A percentile compares a stretch with the other conserved stretches of the same genome.
Conservation (phyloP, 2,888 invertebrate species). For the Mimas tiliae region DNA sequence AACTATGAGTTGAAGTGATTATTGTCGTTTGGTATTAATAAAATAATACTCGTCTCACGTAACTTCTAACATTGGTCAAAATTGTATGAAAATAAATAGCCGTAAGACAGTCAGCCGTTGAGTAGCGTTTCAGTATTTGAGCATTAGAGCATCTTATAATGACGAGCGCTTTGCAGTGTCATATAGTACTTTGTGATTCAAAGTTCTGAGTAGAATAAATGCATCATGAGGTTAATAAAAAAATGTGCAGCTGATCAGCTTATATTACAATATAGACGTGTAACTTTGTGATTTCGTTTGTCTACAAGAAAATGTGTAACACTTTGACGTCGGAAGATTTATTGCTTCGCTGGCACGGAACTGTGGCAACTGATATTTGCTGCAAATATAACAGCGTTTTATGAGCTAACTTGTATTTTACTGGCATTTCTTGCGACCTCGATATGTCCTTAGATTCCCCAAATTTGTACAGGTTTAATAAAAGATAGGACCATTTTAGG, state of each 20-base stretch:
- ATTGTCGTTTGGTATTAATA: too few relatives aligned
- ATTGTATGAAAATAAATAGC: too few relatives aligned
- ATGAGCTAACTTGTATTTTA: conserved; percentile 14
- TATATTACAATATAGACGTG: background rate
- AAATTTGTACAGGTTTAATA: background rate
- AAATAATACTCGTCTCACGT: too few relatives aligned
- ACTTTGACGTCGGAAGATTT: conserved; percentile 9
- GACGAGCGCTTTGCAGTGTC: too few relatives aligned
- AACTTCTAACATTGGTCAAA: too few relatives aligned
- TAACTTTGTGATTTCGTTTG: conserved; percentile 16
- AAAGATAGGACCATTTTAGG: background rate
- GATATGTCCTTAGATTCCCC: background rate
- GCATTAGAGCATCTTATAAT: too few relatives aligned
- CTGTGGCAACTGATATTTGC: conserved; percentile 12
- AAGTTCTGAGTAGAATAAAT: too few relatives aligned
- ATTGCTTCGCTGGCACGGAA: conserved; percentile 5
- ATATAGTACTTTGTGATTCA: too few relatives aligned
- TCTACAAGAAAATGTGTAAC: conserved; percentile 18
- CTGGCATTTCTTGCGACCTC: background rate
- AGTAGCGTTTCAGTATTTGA: too few relatives aligned
- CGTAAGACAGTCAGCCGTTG: too few relatives aligned
- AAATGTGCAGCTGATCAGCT: background rate
- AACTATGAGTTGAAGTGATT: too few relatives aligned
- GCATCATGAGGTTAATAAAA: too few relatives aligned
- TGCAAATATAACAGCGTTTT: conserved; percentile 16